Conservation (phyloP, 2,113 vertebrate genomes). For the Neodon shergylaensis region DNA sequence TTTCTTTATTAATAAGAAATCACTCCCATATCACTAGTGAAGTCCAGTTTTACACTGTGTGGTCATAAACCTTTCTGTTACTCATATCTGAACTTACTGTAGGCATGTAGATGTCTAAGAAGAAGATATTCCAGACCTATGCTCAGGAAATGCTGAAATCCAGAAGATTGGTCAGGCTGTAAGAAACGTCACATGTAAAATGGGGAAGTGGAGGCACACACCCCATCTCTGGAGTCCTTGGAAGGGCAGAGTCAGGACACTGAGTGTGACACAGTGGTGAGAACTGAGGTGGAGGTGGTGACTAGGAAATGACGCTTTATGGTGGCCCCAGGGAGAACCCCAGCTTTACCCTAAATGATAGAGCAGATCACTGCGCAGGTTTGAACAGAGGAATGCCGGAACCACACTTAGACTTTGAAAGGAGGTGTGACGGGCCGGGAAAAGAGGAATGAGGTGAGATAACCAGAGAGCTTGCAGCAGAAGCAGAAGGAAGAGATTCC, state of each 20-base stretch:
- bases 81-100: background rate
- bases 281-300: background rate
- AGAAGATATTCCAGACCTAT: background rate
- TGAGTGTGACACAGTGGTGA: background rate
- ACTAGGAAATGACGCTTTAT: background rate
- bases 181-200: background rate
- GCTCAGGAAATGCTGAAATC: background rate
- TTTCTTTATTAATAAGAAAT: too few relatives aligned
- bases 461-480: background rate
- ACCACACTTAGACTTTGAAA: background rate
- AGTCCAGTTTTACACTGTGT: background rate
- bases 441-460: background rate
- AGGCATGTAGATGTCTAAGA: background rate
- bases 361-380: background rate
- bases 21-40: too few relatives aligned
- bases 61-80: background rate
- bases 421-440: background rate
- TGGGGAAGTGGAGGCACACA: background rate
- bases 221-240: background rate
- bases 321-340: background rate
- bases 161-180: background rate
- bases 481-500: background rate
- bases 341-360: background rate
- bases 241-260: too few relatives aligned
- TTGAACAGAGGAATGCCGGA: background rate